Evolutionary conservation across 2,113 vertebrate genomes (phyloP).

Genomic region (Guaruba guarouba): DNA sequence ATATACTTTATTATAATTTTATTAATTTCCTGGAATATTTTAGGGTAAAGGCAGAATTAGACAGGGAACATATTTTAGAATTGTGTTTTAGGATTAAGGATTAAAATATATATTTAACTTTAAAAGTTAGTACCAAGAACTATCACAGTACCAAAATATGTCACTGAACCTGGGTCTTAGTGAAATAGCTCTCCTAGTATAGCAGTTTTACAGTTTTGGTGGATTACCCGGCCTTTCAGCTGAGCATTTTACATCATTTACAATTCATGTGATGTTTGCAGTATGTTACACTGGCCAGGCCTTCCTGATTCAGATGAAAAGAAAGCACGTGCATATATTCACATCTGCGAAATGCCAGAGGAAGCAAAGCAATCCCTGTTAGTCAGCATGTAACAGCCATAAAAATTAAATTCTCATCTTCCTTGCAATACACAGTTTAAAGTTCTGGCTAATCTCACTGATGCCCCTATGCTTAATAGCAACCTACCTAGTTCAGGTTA

Average conservation of each 20-base stretch:
- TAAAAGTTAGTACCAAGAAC: not conserved
- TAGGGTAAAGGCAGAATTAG: not conserved
- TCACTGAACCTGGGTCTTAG: not conserved
- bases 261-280: not conserved
- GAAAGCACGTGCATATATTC: not conserved
- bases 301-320: not conserved
- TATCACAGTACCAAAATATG: not conserved
- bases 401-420: not conserved
- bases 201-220: not conserved
- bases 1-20: not conserved
- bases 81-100: not conserved
- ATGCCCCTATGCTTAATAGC: not conserved
- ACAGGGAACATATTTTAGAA: not conserved
- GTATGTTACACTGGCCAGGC: not conserved
- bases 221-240: not conserved
- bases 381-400: not conserved
- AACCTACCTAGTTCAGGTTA: not conserved
- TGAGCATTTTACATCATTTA: not conserved
- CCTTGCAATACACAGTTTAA: not conserved
- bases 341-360: not conserved
- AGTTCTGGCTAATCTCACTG: accelerated
- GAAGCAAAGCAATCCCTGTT: not conserved
- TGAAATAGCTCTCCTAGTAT: not conserved
- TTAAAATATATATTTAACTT: not conserved
- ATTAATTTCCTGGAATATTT: not conserved